Evolutionary conservation across 1,140 invertebrate species (phyloP), one percentile per base, ranked within the genome.

Genomic region (Drosophila subpulchrella): DNA sequence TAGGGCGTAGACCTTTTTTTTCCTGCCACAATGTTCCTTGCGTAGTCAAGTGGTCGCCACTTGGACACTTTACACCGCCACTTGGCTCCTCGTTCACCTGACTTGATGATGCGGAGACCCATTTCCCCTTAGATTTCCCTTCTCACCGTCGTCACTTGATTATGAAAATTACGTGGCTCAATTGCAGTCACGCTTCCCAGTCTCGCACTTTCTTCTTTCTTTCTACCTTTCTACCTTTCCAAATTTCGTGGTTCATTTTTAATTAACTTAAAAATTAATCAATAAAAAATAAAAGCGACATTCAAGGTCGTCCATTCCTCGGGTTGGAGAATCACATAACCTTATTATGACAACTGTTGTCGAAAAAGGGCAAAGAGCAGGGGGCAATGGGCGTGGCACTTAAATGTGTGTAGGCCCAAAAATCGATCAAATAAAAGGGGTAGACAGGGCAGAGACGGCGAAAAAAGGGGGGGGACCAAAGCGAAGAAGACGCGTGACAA

Each of bases 181-280:
- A 66, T 74, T 62, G 58, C 77, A 75, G 55, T 44, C 53, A 39
- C 60, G n/a, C 30, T 47, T 39, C 41, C 39, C 34, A 55, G 30
- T 46, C 44, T 27, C 27, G 1, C 5, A 27, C 3, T 27, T 27
- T 1, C 27, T 27, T 5, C 27, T 4, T 27, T 27, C 27, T 2
- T 27, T 27, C 27, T 5, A 5, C 27, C 27, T 2, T 27, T 27
- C 27, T 5, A 5, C 27, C 27, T 58, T 46, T 17, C 58, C 42
- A 24, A 41, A 34, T 8, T 3, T 15, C 51, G 34, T 57, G 15
- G 48, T 17, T 62, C 62, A 61, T 75, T 81, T 82, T 86, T 86
- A 86, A 86, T 88, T 88, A 86, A 88, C 83, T 88, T 73, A 79
- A 56, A 77, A 70, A 76, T 62, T 76, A 86, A 86, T 86, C 83